A percentile compares a stretch with the other conserved stretches of the same genome.
Evolutionary conservation across 2,888 invertebrate species (phyloP).

Genomic region (Leptopilina syphax): DNA sequence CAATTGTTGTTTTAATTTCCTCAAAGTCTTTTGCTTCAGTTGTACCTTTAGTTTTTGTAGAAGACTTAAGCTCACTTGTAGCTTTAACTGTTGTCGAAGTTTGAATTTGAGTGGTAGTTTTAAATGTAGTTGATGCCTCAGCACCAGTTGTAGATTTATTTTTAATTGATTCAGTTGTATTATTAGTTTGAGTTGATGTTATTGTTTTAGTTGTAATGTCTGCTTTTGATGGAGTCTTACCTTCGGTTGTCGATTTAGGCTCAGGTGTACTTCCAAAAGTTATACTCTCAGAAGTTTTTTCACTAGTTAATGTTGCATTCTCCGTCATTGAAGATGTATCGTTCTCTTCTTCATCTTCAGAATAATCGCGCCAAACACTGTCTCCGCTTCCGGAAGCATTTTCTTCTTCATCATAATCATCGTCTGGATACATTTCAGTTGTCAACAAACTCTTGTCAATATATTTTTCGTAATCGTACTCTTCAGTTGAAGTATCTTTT

Average conservation of each 20-base stretch:
- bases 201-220: not conserved
- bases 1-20: not conserved
- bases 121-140: not conserved
- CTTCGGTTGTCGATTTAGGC: not conserved
- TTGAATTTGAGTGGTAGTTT: not conserved
- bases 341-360: not conserved
- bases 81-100: not conserved
- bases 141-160: not conserved
- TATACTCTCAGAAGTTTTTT: too few species aligned
- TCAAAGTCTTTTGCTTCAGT: too few species aligned
- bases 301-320: not conserved
- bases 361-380: not conserved
- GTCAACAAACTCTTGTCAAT: slow-evolving; percentile 1
- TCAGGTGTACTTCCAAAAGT: not conserved
- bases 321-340: not conserved
- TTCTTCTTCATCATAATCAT: slow-evolving; percentile 26
- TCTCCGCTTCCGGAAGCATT: not conserved
- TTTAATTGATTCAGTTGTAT: not conserved
- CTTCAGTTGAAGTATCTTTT: slow-evolving; percentile 8
- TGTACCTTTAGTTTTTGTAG: too few species aligned
- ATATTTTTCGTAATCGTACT: slow-evolving; percentile 7
- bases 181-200: not conserved
- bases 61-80: not conserved
- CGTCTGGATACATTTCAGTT: not conserved
- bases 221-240: not conserved